Evolutionary conservation across 1,140 invertebrate species (phyloP).

Genomic region (Palaemon carinicauda): DNA sequence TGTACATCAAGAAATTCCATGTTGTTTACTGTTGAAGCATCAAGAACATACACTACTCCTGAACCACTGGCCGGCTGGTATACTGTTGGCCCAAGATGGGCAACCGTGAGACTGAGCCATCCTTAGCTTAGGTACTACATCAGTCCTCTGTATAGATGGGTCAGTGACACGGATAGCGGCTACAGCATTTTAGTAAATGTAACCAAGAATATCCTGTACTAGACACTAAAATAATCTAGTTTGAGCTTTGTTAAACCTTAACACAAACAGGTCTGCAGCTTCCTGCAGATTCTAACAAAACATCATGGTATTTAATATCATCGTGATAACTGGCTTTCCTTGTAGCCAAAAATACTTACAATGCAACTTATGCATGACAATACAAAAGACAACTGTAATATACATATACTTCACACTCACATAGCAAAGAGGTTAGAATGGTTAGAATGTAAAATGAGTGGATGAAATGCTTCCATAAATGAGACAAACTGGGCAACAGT

Average conservation of each 20-base stretch:
- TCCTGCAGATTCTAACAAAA: constrained; percentile 42
- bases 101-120: constrained; percentile 45
- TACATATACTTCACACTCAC: constrained; percentile 55
- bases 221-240: constrained; percentile 61
- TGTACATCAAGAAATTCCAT: constrained; percentile 18
- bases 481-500: constrained; percentile 48
- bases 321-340: constrained; percentile 45
- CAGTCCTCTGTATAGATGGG: not conserved
- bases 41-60: constrained; percentile 25
- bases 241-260: constrained; percentile 59
- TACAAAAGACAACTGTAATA: constrained; percentile 53
- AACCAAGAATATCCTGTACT: constrained; percentile 61
- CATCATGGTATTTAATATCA: constrained; percentile 48
- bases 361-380: constrained; percentile 55
- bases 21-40: constrained; percentile 3
- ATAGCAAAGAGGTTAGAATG: constrained; percentile 54
- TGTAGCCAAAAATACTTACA: constrained; percentile 49
- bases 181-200: constrained; percentile 60
- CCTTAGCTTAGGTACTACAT: not conserved
- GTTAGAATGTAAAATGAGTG: constrained; percentile 52
- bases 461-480: constrained; percentile 50
- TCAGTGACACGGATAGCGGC: constrained; percentile 54
- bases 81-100: constrained; percentile 44
- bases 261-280: constrained; percentile 41
- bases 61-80: constrained; percentile 45